Base-by-base conservation (phyloP, 2,888 invertebrate species). In the Eilema griseolum region DNA sequence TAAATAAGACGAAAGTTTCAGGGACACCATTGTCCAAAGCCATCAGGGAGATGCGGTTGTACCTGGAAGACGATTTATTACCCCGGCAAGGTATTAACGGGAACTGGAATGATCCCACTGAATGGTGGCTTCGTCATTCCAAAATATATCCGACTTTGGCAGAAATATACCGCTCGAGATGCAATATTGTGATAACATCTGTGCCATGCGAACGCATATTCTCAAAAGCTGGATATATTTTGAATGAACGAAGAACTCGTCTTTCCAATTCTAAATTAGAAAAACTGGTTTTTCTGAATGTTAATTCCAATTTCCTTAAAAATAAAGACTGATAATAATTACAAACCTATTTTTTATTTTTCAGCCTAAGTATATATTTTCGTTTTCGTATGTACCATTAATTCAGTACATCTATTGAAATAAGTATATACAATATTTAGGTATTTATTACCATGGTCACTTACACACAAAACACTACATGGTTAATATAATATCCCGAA, bases 11-110 rank as follows among this genome's bases (percentile, higher is more conserved):
- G 37, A 37, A 37, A 37, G 37, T 37, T 37, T 37, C 37, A 65
- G 69, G 69, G 20, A 65, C 65, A 24, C 65, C 69, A 31, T 46
- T 69, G n/a, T 65, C 60, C 23, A 28, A 23, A 56, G 70, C 76
- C 0, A 76, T 76, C 7, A 73, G 73, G 66, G 77, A 79, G 59
- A 70, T 79, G 26, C 75, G 77, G 23, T 76, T 71, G 71, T 79
- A 77, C 52, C 62, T 77, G 37, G 37, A 37, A 37, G 37, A 37
- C 37, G 37, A 37, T 37, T 37, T 37, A 37, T 37, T 37, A 14
- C 20, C 23, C 66, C 4, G 76, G 23, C 71, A 69, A 64, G 59
- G 37, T 60, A 10, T 14, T 12, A 28, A 23, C 10, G 73, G 72
- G 26, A 33, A 63, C n/a, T 72, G 60, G 63, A 75, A 68, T n/a